These are phyloP conservation scores for Pristionchus entomophagus DNA, from an alignment of 2,888 invertebrate species.

Conservation along the genomic window DNA sequence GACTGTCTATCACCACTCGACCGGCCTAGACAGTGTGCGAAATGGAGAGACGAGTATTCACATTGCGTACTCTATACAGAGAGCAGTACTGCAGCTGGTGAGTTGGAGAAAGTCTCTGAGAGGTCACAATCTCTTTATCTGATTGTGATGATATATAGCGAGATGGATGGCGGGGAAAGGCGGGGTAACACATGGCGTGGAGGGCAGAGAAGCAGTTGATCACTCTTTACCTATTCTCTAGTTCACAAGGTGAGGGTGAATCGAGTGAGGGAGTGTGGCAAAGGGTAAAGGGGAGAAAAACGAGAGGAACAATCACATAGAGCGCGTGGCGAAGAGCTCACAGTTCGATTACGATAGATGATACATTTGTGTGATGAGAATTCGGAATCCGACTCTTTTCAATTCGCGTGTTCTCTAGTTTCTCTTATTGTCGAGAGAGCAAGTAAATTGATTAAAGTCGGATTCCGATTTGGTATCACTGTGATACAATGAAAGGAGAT, in stretches of 20 bases:
- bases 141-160: neutral
- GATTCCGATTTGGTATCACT: too few relatives aligned
- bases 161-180: neutral
- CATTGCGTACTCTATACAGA: neutral
- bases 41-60: neutral
- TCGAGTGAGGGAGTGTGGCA: neutral
- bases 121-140: conserved; percentile 30
- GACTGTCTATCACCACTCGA: neutral
- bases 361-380: too few relatives aligned
- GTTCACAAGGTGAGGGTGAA: neutral
- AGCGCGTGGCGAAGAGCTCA: neutral
- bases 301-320: conserved; percentile 10
- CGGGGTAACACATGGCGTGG: conserved; percentile 20
- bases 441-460: too few relatives aligned
- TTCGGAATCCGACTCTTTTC: too few relatives aligned
- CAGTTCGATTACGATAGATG: conserved; percentile 26
- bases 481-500: too few relatives aligned
- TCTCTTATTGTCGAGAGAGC: too few relatives aligned
- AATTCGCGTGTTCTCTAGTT: too few relatives aligned
- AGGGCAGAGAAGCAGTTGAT: neutral
- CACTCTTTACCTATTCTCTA: neutral
- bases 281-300: neutral
- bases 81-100: neutral
- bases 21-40: neutral
- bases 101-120: neutral